Base-by-base conservation (phyloP, 2,797 vertebrate genomes). In the Pseudochirops corinnae region DNA sequence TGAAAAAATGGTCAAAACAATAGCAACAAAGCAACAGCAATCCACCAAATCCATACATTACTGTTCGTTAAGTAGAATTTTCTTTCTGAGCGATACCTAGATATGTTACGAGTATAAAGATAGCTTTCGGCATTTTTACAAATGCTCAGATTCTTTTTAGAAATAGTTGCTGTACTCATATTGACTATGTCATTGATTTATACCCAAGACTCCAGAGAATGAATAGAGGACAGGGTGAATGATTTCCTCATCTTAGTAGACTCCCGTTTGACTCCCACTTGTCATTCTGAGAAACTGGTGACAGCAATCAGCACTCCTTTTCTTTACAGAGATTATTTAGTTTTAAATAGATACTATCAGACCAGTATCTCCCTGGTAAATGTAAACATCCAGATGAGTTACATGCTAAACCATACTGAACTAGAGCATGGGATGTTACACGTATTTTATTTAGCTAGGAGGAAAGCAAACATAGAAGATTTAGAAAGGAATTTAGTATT, bases 401-500 rank as follows among this genome's bases (percentile, higher is more conserved):
- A 31, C 11, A 87, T 6, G 58, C 58, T 52, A 82, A 33, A 18
- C 57, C n/a, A 60, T 93, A 90, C 67, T 60, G 14, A 26, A 90
- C 26, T 28, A 6, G 6, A 24, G 6, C 39, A 87, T 26, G 6
- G 21, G 74, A 87, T 46, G 74, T 21, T 46, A 24, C 92, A 39
- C 53, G 1, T 46, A 7, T 92, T 90, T 57, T 6, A 67, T n/a
- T 94, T 95, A 90, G 57, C 67, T 33, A 91, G 29, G 21, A n/a
- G 46, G 60, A 94, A 97, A 93, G 33, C 0, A 56, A 87, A 57
- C 4, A 10, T 13, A 57, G 87, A 29, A 74, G 53, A 90, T n/a
- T 90, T 91, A 96, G 16, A 24, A 57, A 93, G 93, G 28, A 28
- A 55, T 56, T 96, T 92, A 29, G 16, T 82, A 14, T 16, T 55